phyloP scores from a whole-genome alignment of 2,888 invertebrate genomes.

The Thecophora atra region DNA sequence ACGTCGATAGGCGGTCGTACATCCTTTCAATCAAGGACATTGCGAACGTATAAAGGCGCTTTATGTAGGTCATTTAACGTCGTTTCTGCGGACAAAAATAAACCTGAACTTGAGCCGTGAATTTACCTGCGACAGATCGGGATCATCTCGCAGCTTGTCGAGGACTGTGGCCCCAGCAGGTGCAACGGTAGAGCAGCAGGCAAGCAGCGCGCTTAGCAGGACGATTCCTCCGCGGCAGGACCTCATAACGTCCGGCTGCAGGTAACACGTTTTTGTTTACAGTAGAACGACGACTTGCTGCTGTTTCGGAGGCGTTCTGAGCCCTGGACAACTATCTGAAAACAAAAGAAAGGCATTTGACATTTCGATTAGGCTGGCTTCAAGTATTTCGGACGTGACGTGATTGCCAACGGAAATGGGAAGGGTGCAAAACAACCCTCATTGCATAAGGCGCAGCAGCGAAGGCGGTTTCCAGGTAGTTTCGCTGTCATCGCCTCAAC shows the following conservation, averaged over 20 bases:
- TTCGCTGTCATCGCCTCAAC: neutral
- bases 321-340: constrained; percentile 17
- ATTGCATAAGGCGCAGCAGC: constrained; percentile 28
- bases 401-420: neutral
- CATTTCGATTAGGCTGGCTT: neutral
- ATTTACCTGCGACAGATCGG: constrained; percentile 76
- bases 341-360: constrained; percentile 26
- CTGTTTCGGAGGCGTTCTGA: neutral
- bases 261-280: constrained; percentile 21
- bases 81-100: neutral
- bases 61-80: constrained; percentile 22
- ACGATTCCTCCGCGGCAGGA: constrained; percentile 24
- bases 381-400: neutral
- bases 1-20: neutral
- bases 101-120: neutral
- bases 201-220: constrained; percentile 35
- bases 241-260: constrained; percentile 26
- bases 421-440: constrained; percentile 24
- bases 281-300: neutral
- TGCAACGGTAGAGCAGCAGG: constrained; percentile 52
- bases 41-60: neutral
- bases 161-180: constrained; percentile 66
- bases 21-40: constrained; percentile 14
- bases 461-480: neutral
- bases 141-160: constrained; percentile 73